Conservation (phyloP, 2,888 invertebrate genomes). For the Strigamia crassipes region DNA sequence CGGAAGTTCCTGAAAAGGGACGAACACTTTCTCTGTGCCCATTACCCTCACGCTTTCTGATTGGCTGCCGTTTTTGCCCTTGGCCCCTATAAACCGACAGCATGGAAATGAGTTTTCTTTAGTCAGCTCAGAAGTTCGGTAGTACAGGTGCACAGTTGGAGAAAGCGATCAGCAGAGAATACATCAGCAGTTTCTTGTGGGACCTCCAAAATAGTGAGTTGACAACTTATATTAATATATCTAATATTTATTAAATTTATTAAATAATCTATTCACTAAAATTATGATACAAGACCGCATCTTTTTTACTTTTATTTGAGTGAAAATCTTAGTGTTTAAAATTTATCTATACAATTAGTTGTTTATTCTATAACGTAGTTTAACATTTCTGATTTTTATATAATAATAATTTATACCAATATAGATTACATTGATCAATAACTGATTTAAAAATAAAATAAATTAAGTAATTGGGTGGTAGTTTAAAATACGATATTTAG, state of each 20-base stretch:
- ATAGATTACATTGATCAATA: too few species aligned
- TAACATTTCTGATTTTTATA: too few species aligned
- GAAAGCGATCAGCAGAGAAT: not conserved
- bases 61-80: constrained; percentile 7
- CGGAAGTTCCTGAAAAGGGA: constrained; percentile 40
- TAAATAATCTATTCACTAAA: not conserved
- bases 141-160: not conserved
- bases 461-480: not conserved
- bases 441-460: too few species aligned
- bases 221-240: not conserved
- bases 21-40: constrained; percentile 26
- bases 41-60: constrained; percentile 32
- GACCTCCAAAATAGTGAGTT: not conserved
- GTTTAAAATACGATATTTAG: not conserved
- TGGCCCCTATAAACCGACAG: constrained; percentile 39
- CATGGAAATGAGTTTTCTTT: constrained; percentile 26
- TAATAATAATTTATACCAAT: too few species aligned
- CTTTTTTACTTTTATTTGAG: too few species aligned
- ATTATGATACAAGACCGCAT: too few species aligned
- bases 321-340: too few species aligned
- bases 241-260: not conserved
- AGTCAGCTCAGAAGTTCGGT: constrained; percentile 15
- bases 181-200: not conserved
- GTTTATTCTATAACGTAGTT: too few species aligned
- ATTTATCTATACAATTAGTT: too few species aligned